phyloP scores from a whole-genome alignment of 2,888 invertebrate species.

The Cantharis rufa region DNA sequence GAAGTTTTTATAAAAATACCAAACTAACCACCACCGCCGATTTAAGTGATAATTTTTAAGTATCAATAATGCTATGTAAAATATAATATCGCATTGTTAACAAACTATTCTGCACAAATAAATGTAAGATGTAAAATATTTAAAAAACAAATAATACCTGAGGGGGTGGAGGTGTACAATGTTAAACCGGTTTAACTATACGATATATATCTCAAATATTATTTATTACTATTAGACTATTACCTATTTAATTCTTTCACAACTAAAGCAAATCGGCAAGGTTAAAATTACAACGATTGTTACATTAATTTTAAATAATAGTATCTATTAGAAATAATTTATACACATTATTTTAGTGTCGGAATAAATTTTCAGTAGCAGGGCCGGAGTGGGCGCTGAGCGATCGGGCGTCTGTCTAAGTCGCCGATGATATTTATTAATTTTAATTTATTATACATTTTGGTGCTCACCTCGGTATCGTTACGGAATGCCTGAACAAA shows the following conservation, averaged over 20 bases:
- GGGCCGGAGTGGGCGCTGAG: too few relatives aligned
- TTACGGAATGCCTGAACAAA: too few relatives aligned
- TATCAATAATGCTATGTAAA: neutral
- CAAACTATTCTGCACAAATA: neutral
- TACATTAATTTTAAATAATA: neutral
- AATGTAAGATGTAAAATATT: neutral
- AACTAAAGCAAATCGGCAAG: neutral
- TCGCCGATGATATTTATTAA: too few relatives aligned
- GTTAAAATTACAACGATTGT: neutral
- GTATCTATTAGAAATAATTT: too few relatives aligned
- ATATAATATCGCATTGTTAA: neutral
- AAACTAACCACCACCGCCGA: neutral
- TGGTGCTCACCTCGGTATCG: too few relatives aligned
- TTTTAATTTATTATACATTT: too few relatives aligned
- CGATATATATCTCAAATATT: neutral
- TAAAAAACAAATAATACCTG: neutral
- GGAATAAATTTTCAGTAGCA: too few relatives aligned
- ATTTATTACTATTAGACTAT: neutral
- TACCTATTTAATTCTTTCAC: neutral
- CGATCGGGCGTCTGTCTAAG: too few relatives aligned
- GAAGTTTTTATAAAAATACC: neutral
- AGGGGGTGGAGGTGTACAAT: neutral
- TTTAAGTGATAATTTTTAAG: neutral
- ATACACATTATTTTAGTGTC: too few relatives aligned
- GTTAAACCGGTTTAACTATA: neutral